Percentiles rank a stretch among this genome's conserved stretches.
Conservation (phyloP, 2,797 vertebrate species). For the Halcyon smyrnensis region DNA sequence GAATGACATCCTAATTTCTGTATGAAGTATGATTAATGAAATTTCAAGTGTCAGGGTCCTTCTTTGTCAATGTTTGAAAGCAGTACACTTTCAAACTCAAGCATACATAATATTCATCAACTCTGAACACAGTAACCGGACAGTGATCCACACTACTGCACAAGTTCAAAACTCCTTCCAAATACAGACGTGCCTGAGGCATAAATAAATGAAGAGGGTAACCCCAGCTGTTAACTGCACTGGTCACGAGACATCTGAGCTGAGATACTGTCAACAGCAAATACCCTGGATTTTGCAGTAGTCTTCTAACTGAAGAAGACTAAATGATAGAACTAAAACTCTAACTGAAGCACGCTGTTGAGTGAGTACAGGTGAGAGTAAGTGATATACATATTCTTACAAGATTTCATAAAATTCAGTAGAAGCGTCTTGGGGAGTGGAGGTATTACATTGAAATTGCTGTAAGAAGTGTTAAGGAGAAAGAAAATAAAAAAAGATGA, state of each 20-base stretch:
- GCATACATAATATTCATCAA: neutral
- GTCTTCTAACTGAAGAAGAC: neutral
- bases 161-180: neutral
- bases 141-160: neutral
- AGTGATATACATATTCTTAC: neutral
- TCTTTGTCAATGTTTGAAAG: neutral
- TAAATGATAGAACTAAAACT: too few species aligned
- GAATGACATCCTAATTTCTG: neutral
- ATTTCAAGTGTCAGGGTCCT: neutral
- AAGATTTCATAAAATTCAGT: neutral
- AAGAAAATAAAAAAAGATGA: neutral
- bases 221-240: neutral
- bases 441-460: neutral
- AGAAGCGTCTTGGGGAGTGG: neutral
- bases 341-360: neutral
- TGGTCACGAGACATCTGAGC: neutral
- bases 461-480: neutral
- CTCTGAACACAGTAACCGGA: neutral
- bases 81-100: neutral
- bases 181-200: neutral
- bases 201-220: neutral
- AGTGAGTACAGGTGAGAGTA: neutral
- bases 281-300: neutral
- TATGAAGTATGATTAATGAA: neutral
- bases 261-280: neutral